Evolutionary conservation across 2,797 vertebrate species (phyloP).

Genomic region (Pseudomugil gertrudae): DNA sequence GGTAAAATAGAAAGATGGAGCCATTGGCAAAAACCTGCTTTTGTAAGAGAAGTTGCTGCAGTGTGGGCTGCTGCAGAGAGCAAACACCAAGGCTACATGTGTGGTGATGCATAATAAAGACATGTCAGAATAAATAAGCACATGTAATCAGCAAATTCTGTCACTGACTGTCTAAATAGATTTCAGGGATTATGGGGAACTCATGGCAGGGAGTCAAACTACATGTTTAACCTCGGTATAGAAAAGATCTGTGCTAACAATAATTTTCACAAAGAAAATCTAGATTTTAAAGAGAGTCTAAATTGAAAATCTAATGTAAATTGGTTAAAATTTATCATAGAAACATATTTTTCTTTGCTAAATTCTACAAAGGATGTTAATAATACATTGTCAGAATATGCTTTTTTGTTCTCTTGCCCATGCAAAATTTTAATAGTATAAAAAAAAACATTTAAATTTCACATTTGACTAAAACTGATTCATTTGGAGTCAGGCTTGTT

Average conservation of each 20-base stretch:
- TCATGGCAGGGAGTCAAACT: conserved; percentile 44
- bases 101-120: conserved; percentile 69
- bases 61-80: conserved; percentile 55
- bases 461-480: too few relatives aligned
- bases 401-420: neutral
- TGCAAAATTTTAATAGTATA: neutral
- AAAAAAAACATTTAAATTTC: too few relatives aligned
- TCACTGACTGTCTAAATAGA: conserved; percentile 48
- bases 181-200: conserved; percentile 47
- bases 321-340: neutral
- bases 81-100: conserved; percentile 60
- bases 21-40: conserved; percentile 77
- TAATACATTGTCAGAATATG: neutral
- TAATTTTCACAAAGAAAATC: neutral
- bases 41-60: conserved; percentile 55
- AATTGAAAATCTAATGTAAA: neutral
- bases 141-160: conserved; percentile 45
- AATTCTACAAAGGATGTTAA: neutral
- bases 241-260: conserved; percentile 15
- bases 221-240: conserved; percentile 29
- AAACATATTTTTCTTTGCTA: neutral
- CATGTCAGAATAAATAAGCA: conserved; percentile 68
- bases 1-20: conserved; percentile 69
- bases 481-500: neutral
- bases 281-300: neutral